Evolutionary conservation across 2,113 vertebrate species (phyloP).

Genomic region (Colinus virginianus): DNA sequence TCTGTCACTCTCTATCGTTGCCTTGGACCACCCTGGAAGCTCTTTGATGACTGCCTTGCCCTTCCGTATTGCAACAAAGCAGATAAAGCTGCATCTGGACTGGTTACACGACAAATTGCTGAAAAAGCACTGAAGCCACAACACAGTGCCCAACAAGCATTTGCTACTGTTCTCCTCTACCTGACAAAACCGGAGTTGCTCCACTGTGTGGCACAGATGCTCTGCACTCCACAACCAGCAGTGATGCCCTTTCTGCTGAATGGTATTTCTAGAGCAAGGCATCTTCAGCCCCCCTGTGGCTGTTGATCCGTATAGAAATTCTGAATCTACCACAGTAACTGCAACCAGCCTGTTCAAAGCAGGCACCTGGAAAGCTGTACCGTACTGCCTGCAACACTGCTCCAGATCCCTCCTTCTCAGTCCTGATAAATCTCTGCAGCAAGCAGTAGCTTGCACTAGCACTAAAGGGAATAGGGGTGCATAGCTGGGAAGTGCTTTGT

Average conservation of each 20-base stretch:
- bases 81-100: neutral
- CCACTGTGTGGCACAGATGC: slow-evolving; percentile 38
- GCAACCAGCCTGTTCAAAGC: neutral
- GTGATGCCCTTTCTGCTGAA: neutral
- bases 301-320: neutral
- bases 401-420: neutral
- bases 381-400: neutral
- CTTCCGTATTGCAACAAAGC: neutral
- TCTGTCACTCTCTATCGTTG: neutral
- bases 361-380: neutral
- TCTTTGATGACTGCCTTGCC: neutral
- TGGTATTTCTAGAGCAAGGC: neutral
- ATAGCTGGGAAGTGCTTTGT: neutral
- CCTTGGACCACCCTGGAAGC: neutral
- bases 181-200: slow-evolving; percentile 35
- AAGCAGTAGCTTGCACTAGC: neutral
- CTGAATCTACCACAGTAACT: neutral
- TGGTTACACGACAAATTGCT: neutral
- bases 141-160: neutral
- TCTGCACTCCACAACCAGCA: neutral
- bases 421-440: neutral
- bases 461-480: neutral
- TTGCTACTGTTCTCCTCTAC: neutral
- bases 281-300: neutral
- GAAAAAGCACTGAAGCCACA: neutral